Evolutionary conservation across 1,140 invertebrate species (phyloP), one percentile per base, ranked within the genome.

Genomic region (Lanistes nyassanus): DNA sequence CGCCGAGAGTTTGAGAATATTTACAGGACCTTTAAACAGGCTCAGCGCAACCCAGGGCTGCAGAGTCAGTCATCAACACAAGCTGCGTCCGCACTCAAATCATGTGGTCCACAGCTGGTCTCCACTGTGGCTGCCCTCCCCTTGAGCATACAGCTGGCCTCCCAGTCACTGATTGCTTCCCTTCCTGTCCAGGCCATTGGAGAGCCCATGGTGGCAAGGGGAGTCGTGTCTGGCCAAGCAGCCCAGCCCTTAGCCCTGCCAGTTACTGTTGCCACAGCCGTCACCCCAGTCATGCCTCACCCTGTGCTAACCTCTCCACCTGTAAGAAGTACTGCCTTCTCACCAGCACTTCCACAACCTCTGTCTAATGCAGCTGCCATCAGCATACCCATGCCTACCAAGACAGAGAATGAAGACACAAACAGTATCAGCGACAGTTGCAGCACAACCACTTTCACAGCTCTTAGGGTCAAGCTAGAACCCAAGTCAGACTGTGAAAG

Each of bases 1-100:
- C 83, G 87, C 5, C 76, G 85, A 55, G 85, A 89, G 75, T 88
- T 88, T 80, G 87, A 89, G 53, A 83, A 79, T 60, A 84, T 85
- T 0, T 88, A 89, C 77, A 81, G 81, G 62, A 84, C 76, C 47
- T 87, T 80, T 56, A 76, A 84, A 42, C 80, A 85, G 34, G 77
- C 79, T 13, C 80, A 81, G 34, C 75, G 79, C 53, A 42, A 74
- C 29, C 21, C 60, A 53, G 21, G 51, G 37, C 1, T n/a, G 21
- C 37, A 36, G 34, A 23, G 5, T 53, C 37, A 16, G 26, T 6
- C 13, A 29, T 39, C 37, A 72, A 5, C 47, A 58, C 47, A 71
- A 66, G 31, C n/a, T 73, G 0, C 55, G 34, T 11, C 53, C 26
- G 23, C 70, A 39, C 5, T n/a, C 23, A 56, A 26, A 1, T n/a